Evolutionary conservation across 53 echinoderm and acorn worm species (phyloP), one percentile per base, ranked within the genome.

Genomic region (Astropecten irregularis): DNA sequence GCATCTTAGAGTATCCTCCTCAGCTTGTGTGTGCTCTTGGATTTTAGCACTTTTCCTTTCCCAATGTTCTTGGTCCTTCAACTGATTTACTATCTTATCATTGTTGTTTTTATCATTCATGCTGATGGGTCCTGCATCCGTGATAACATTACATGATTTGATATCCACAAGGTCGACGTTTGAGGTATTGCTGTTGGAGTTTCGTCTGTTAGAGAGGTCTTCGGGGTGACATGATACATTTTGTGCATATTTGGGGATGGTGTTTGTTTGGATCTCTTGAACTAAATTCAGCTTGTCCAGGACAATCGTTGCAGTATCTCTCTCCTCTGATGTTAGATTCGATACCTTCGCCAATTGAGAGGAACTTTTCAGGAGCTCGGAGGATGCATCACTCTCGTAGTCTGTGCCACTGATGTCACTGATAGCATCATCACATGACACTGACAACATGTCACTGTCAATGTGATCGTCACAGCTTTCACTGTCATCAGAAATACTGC

Each of bases 321-420:
- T 49, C 32, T 30, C 26, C 16, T 47, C 31, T 53, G 54, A 21
- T 33, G 22, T 26, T 1, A 25, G 25, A 47, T 19, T 13, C 0
- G 62, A 2, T 47, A 42, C 13, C 10, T 31, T 13, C 10, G 4
- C 29, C 21, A 40, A 33, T 22, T 61, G 46, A 79, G 79, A 79
- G 13, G 48, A 33, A 31, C 19, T n/a, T 44, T 26, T 62, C 10
- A 0, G 58, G 19, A 74, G 32, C 30, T 57, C 23, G 20, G 60
- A 31, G 22, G 76, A 53, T 10, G 65, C 27, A 14, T 73, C 46
- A 47, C 88, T 88, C 44, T 73, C 88, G 70, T 44, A 26, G 23
- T 88, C 82, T 10, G 82, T 60, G 14, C 38, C 33, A 61, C 82
- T 61, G 29, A 88, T 71, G 54, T 87, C 81, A 57, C 71, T 81